Conservation (phyloP, 2,888 invertebrate genomes). For the Agrochola macilenta region DNA sequence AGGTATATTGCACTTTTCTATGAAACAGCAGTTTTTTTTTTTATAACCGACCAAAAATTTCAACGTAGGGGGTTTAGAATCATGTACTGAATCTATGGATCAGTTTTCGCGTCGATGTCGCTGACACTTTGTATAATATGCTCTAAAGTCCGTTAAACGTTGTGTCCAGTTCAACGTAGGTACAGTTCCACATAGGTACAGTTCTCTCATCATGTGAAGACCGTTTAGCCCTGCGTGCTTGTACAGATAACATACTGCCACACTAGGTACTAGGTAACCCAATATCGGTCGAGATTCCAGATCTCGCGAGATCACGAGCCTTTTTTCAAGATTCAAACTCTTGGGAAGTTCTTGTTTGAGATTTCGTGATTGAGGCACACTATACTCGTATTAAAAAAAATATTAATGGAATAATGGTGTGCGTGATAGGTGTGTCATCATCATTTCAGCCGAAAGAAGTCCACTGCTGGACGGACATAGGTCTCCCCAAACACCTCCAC, state of each 20-base stretch:
- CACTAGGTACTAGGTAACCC: not conserved
- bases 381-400: not conserved
- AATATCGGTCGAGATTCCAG: not conserved
- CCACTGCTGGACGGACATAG: too few species aligned
- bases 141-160: not conserved
- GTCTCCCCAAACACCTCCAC: too few species aligned
- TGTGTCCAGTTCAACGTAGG: not conserved
- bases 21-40: too few species aligned
- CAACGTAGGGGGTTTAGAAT: too few species aligned
- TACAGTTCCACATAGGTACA: too few species aligned
- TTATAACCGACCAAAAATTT: too few species aligned
- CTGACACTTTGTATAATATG: too few species aligned
- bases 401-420: not conserved
- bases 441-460: too few species aligned
- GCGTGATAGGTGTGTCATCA: too few species aligned
- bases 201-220: not conserved
- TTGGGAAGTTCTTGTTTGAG: not conserved
- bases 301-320: not conserved
- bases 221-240: not conserved
- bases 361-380: not conserved
- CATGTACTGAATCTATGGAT: too few species aligned
- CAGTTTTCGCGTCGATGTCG: too few species aligned
- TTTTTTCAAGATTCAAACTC: not conserved
- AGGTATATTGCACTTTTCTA: too few species aligned
- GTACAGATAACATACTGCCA: not conserved